phyloP scores from a whole-genome alignment of 2,113 vertebrate genomes.

The Myiagra hebetior region DNA sequence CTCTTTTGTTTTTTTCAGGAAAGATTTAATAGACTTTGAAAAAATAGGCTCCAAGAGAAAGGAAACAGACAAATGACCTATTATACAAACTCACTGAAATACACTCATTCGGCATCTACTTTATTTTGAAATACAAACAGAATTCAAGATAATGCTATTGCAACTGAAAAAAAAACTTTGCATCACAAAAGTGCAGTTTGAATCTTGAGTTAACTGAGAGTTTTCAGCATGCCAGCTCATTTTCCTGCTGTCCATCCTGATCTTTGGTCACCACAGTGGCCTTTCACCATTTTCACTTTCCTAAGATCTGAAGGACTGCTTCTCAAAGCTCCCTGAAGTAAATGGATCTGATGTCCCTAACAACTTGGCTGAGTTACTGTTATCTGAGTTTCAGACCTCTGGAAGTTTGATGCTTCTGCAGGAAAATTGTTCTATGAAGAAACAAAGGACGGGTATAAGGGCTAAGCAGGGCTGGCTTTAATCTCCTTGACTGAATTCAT shows the following conservation, averaged over 20 bases:
- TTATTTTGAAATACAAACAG: background rate
- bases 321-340: background rate
- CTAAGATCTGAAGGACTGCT: background rate
- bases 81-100: background rate
- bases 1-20: background rate
- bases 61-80: background rate
- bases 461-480: background rate
- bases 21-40: background rate
- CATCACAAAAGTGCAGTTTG: background rate
- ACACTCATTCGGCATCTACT: background rate
- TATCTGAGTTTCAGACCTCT: background rate
- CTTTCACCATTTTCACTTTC: background rate
- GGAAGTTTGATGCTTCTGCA: background rate
- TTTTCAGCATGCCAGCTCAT: background rate
- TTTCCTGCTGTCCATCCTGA: background rate
- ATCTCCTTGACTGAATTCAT: background rate
- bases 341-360: background rate
- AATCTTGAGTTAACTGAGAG: background rate
- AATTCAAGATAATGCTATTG: background rate
- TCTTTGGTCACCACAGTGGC: background rate
- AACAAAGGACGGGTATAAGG: accelerated
- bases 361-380: background rate
- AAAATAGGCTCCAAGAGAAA: background rate
- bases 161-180: background rate
- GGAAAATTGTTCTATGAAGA: background rate